Evolutionary conservation across 2,113 vertebrate species (phyloP), one percentile per base, ranked within the genome.

Genomic region (Pomatorhinus ruficollis): DNA sequence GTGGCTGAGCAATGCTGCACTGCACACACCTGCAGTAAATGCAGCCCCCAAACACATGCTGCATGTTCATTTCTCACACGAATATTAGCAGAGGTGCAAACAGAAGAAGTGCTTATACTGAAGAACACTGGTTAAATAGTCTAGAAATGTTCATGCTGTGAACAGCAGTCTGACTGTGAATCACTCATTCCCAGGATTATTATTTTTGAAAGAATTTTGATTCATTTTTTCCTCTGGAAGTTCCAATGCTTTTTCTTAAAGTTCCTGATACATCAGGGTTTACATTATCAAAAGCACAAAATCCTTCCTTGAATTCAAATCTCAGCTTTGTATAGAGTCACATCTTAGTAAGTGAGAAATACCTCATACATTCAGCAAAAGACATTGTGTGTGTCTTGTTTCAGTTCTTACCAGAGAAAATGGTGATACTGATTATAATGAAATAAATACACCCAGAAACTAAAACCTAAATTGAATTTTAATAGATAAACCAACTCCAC

Each of bases 291-390:
- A 81, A 79, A 94, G 54, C 24, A 95, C 85, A 92, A 57, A 33
- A 88, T 77, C 59, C 64, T 93, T 96, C 95, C 90, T 94, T 88
- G 90, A 96, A 95, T 97, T 95, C 59, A 91, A 83, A 81, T 66
- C 72, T 69, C 61, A 83, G 28, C 79, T 93, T 57, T 19, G 30
- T 91, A 33, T 85, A 72, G 65, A 87, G 81, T 69, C 84, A 87
- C 16, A 5, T 71, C 79, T 83, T 27, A 66, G 47, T 70, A 70
- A 77, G 59, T 64, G 71, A 90, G 82, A 96, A 94, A 91, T 84
- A 63, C 31, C 40, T 83, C 76, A 86, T 54, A 17, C 79, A 44
- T 56, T 80, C 87, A 93, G 82, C n/a, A 70, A 57, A 93, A 92
- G 15, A 30, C 49, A 44, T 74, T 59, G 7, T 27, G 20, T 27